Percentiles rank a stretch among this genome's conserved stretches.
Evolutionary conservation across 2,888 invertebrate species (phyloP).

Genomic region (Leistus spinibarbis): DNA sequence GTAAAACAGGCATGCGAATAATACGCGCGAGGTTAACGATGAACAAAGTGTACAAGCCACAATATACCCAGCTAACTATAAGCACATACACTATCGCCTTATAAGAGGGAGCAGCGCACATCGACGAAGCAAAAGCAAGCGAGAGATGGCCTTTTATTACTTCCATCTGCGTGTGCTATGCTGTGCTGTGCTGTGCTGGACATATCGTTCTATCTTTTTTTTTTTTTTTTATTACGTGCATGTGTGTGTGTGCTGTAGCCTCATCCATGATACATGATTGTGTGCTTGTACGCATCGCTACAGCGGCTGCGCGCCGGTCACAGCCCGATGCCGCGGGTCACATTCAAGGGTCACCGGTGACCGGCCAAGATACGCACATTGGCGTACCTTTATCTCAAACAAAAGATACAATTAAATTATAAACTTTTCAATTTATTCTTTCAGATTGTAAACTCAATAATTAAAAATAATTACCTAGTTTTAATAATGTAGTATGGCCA

Average conservation of each 20-base stretch:
- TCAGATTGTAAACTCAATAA: too few relatives aligned
- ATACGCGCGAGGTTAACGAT: not conserved
- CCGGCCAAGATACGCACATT: not conserved
- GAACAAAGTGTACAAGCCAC: not conserved
- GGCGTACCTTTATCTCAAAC: not conserved
- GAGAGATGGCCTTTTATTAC: too few relatives aligned
- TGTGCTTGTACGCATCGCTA: not conserved
- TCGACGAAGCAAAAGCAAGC: not conserved
- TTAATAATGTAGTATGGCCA: too few relatives aligned
- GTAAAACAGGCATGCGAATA: slow-evolving; percentile 7
- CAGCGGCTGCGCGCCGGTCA: not conserved
- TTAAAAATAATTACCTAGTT: too few relatives aligned
- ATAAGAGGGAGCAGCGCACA: not conserved
- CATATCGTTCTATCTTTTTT: not conserved
- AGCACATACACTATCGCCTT: not conserved
- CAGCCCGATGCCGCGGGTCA: not conserved
- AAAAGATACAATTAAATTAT: too few relatives aligned
- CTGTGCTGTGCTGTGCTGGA: not conserved
- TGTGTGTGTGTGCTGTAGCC: not conserved
- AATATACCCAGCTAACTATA: too few relatives aligned
- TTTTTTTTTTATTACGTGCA: not conserved
- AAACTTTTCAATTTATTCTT: too few relatives aligned
- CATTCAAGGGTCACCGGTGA: not conserved
- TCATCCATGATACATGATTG: not conserved
- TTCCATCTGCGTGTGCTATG: too few relatives aligned